Evolutionary conservation across 2,797 vertebrate species (phyloP), one percentile per base, ranked within the genome.

Genomic region (Eurystomus glaucurus): DNA sequence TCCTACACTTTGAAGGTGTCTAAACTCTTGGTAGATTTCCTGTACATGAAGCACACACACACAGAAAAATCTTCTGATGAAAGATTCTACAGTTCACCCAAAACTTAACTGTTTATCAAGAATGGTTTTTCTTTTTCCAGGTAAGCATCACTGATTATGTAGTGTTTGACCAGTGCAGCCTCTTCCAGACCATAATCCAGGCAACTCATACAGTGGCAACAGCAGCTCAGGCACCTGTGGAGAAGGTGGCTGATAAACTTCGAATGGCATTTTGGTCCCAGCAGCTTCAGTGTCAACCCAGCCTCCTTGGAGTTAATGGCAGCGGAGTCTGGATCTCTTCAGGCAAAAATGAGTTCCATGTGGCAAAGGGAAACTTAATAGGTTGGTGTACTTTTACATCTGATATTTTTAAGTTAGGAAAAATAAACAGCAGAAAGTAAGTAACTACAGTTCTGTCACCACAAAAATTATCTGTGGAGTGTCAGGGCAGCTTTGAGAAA

Each of bases 61-160:
- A 5, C 41, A 41, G 1, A n/a, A 5, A 51, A 41, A 37, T 1
- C 9, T 70, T 45, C 35, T 61, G 5, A 14, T 88, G 19, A 60
- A 81, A 71, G 10, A 64, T 43, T 64, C 6, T 75, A 29, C 26
- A 22, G 43, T 54, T 93, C 21, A 41, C 11, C 19, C 48, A 50
- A 75, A 76, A 7, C 11, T 82, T 69, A 88, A 37, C 6, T 62
- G 39, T 35, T 88, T 57, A 62, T 83, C 37, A 87, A 66, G 50
- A 51, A 25, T 7, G 4, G 10, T 19, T 52, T 51, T 23, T 31
- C 4, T 37, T 37, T 48, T 35, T 88, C 39, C 95, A 99, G 99
- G 99, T 99, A 96, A 99, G 99, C 97, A 99, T 99, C 90, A 99
- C 99, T 1, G 99, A 99, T 98, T 99, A 99, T 35, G 99, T 99